Base-by-base conservation (phyloP, 1,140 invertebrate genomes). In the Drosophila lacteicornis region DNA sequence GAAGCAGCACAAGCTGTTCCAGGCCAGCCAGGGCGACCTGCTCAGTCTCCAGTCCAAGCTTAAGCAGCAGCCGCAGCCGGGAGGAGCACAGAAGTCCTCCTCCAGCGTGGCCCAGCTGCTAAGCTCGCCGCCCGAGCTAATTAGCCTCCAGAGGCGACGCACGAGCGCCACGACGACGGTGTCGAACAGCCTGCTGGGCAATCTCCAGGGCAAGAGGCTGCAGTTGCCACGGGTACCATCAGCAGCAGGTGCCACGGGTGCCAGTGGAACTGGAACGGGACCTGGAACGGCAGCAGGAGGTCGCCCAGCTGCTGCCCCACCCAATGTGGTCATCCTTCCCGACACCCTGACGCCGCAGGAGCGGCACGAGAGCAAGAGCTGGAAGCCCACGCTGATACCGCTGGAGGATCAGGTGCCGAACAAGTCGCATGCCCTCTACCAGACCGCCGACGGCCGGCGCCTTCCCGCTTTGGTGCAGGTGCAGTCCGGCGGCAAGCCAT, bases 331-430 rank as follows among this genome's bases (percentile, higher is more conserved):
- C 43, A 83, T 82, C 46, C 58, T 93, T 50, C 92, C 92, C 13
- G 91, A 93, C 9, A 86, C 85, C 9, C 40, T 93, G 40, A 88
- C 85, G 11, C 56, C 80, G 7, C 87, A 91, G 49, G 92, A 93
- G 70, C 79, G 92, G 15, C 79, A 79, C 7, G 80, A 92, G 63
- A 94, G 92, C 65, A 95, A 95, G 67, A 95, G 94, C 59, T 95
- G 95, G 95, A 93, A 95, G 60, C 95, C 95, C 4, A 95, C 95
- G n/a, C 91, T 96, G 12, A 95, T 96, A 91, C 95, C 95, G 13
- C 95, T 95, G 47, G 95, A 95, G 70, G 70, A 94, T 92, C 93
- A 65, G 53, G 62, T 91, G 66, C 76, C 85, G 25, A 94, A 93
- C 45, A 92, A 93, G 15, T 91, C 93, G 15, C 94, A 94, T 22